Evolutionary conservation across 2,113 vertebrate species (phyloP).

Genomic region (Addax nasomaculatus): DNA sequence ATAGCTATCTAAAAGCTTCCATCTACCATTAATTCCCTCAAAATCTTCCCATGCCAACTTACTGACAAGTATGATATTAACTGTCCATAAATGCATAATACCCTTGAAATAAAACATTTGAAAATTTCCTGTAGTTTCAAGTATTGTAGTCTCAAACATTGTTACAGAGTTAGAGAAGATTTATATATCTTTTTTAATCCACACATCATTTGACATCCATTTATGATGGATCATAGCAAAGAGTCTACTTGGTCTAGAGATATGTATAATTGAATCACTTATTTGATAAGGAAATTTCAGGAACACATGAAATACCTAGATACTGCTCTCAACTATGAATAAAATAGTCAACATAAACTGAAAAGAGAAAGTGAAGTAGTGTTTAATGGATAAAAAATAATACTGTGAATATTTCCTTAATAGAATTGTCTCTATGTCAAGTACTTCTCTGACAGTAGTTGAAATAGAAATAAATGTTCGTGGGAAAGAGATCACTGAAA

Average conservation of each 20-base stretch:
- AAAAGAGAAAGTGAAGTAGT: neutral
- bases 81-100: neutral
- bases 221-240: neutral
- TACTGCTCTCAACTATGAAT: neutral
- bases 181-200: neutral
- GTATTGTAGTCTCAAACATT: neutral
- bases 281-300: neutral
- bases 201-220: neutral
- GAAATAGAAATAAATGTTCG: neutral
- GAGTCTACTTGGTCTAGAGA: neutral
- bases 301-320: neutral
- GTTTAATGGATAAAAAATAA: neutral
- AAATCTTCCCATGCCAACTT: neutral
- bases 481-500: neutral
- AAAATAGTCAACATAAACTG: neutral
- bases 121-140: neutral
- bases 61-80: neutral
- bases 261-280: neutral
- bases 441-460: neutral
- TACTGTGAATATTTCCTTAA: neutral
- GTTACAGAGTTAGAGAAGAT: neutral
- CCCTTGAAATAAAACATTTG: neutral
- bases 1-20: neutral
- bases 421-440: neutral
- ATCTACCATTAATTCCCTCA: neutral